Evolutionary conservation across 2,888 invertebrate genomes (phyloP).

Genomic region (Gymnosoma rotundatum): DNA sequence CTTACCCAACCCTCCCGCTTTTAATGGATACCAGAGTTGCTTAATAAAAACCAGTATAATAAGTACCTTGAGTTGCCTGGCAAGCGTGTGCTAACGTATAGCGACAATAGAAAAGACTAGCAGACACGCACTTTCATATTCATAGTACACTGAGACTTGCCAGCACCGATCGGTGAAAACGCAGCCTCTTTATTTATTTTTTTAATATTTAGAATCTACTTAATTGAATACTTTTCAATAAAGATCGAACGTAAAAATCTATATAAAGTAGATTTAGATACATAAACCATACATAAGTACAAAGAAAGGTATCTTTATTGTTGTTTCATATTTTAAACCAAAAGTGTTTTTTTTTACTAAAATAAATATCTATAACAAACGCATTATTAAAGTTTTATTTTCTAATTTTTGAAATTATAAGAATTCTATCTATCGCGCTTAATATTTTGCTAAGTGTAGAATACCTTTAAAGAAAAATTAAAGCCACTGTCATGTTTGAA

Average conservation of each 20-base stretch:
- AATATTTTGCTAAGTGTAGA: conserved; percentile 40
- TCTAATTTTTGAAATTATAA: not conserved
- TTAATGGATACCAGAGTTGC: conserved; percentile 12
- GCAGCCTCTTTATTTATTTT: too few relatives aligned
- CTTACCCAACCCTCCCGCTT: not conserved
- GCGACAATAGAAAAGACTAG: conserved; percentile 31
- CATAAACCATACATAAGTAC: too few relatives aligned
- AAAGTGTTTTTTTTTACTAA: too few relatives aligned
- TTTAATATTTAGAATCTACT: too few relatives aligned
- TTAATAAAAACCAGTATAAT: conserved; percentile 33
- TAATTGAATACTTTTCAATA: too few relatives aligned
- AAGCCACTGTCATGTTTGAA: conserved; percentile 31
- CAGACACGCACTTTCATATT: conserved; percentile 47
- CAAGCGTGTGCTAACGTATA: conserved; percentile 37
- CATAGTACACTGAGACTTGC: conserved; percentile 47
- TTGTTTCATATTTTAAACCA: too few relatives aligned
- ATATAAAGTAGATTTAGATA: too few relatives aligned
- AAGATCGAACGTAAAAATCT: too few relatives aligned
- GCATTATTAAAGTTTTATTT: not conserved
- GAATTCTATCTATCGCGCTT: not conserved
- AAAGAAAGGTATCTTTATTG: too few relatives aligned
- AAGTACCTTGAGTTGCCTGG: conserved; percentile 16
- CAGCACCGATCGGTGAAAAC: not conserved
- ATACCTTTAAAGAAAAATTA: conserved; percentile 28
- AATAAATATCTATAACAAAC: too few relatives aligned